Conservation (phyloP, 2,888 invertebrate genomes). For the Machimus atricapillus region DNA sequence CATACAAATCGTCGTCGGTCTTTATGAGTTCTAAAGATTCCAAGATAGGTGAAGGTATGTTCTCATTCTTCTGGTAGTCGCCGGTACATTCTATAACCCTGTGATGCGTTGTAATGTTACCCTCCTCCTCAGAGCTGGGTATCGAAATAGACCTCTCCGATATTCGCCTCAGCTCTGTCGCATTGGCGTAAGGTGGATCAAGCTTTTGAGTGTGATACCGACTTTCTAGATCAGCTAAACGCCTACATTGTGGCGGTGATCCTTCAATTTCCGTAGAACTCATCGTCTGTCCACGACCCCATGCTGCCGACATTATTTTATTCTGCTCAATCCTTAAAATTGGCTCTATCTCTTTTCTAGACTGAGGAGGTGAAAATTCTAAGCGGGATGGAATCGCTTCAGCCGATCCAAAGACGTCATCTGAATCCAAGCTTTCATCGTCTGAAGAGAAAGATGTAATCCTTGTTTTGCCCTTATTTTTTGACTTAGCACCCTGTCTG, state of each 20-base stretch:
- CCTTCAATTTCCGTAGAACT: constrained; percentile 81
- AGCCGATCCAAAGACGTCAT: constrained; percentile 78
- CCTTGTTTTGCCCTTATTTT: constrained; percentile 72
- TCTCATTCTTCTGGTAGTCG: constrained; percentile 69
- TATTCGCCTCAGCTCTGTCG: constrained; percentile 73
- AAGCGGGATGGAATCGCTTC: constrained; percentile 76
- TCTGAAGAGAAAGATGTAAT: constrained; percentile 80
- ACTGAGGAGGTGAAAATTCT: constrained; percentile 79
- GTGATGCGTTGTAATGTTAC: constrained; percentile 68
- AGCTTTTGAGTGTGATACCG: constrained; percentile 70
- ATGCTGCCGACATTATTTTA: constrained; percentile 71
- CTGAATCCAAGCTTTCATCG: constrained; percentile 78
- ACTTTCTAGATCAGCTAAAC: constrained; percentile 70
- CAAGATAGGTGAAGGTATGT: constrained; percentile 70
- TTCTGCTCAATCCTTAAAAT: constrained; percentile 77
- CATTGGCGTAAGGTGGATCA: constrained; percentile 70
- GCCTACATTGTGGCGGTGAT: constrained; percentile 76
- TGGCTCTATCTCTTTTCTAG: constrained; percentile 77
- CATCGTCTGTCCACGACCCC: constrained; percentile 76
- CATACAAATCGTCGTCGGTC: constrained; percentile 66
- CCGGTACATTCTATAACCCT: constrained; percentile 67
- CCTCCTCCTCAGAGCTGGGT: constrained; percentile 77
- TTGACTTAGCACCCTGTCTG: constrained; percentile 68
- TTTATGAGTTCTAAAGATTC: constrained; percentile 69
- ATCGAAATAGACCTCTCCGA: constrained; percentile 79